Evolutionary conservation across 2,888 invertebrate genomes (phyloP), one percentile per base, ranked within the genome.

Genomic region (Corythucha ciliata): DNA sequence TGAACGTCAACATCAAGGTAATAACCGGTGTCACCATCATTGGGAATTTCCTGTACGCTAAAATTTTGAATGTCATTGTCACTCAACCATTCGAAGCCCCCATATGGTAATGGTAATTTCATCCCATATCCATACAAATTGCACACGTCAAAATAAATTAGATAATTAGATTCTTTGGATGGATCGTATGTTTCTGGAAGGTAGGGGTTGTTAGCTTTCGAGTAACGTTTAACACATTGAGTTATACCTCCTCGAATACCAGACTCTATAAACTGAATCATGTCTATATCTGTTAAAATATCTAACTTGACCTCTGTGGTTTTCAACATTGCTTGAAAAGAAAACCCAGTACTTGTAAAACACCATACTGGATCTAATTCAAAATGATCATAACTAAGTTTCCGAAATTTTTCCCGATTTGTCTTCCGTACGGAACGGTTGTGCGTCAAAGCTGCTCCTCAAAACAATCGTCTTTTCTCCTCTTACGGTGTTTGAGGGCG

Each of bases 351-450:
- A 16, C 37, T 10, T 2, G 56, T 52, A 32, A 44, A 54, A 36
- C 48, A 53, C 34, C 46, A 48, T 2, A 47, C 48, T 4, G 48
- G 34, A 49, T 59, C 54, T 12, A 59, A 33, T 12, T 33, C 21
- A 36, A 48, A 55, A n/a, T 14, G 22, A n/a, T 14, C 26, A n/a
- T 40, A 42, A 53, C 52, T 46, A n/a, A 47, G 21, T 24, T 39
- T 16, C 36, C 54, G 39, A 44, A 58, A 57, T 27, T 53, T 52
- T 53, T 58, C 55, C n/a, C n/a, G n/a, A n/a, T n/a, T n/a, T n/a
- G n/a, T n/a, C n/a, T n/a, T n/a, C n/a, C n/a, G n/a, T n/a, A n/a
- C n/a, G n/a, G n/a, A n/a, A n/a, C n/a, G n/a, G n/a, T n/a, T n/a
- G n/a, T n/a, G n/a, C n/a, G n/a, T n/a, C n/a, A n/a, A n/a, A n/a